phyloP scores from a whole-genome alignment of 2,797 vertebrate species.

The Heteromormyrus szaboi region DNA sequence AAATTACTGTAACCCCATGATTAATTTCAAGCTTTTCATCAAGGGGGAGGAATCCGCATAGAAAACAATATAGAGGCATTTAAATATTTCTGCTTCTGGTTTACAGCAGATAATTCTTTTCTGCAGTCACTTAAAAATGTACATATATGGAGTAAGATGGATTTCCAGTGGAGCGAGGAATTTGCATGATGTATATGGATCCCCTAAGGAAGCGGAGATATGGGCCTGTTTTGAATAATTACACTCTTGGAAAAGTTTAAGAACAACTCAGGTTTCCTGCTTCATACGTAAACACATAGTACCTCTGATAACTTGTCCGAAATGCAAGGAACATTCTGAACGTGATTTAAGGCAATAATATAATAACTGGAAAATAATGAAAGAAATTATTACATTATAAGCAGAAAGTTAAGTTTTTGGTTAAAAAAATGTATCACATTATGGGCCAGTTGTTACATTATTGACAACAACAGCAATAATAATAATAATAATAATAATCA shows the following conservation, averaged over 20 bases:
- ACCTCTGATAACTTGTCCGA: background rate
- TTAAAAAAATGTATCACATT: background rate
- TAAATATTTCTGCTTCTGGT: background rate
- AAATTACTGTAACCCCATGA: conserved; percentile 10
- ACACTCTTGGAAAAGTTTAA: background rate
- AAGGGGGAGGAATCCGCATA: background rate
- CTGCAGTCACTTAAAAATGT: background rate
- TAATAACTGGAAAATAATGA: background rate
- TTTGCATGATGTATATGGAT: background rate
- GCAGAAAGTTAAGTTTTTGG: background rate
- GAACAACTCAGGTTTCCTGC: background rate
- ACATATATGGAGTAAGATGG: background rate
- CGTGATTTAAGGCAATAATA: background rate
- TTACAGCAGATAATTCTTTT: background rate
- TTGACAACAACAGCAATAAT: background rate
- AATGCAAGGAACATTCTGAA: background rate
- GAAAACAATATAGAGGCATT: background rate
- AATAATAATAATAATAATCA: background rate
- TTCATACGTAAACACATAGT: background rate
- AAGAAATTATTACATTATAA: background rate
- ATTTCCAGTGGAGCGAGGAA: background rate
- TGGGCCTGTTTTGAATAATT: background rate
- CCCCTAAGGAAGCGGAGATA: background rate
- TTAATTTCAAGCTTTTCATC: conserved; percentile 5
- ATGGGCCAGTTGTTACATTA: background rate